These are phyloP conservation scores for Cinclus mexicanus DNA, from an alignment of 2,113 vertebrate genomes.

Conservation along the genomic window DNA sequence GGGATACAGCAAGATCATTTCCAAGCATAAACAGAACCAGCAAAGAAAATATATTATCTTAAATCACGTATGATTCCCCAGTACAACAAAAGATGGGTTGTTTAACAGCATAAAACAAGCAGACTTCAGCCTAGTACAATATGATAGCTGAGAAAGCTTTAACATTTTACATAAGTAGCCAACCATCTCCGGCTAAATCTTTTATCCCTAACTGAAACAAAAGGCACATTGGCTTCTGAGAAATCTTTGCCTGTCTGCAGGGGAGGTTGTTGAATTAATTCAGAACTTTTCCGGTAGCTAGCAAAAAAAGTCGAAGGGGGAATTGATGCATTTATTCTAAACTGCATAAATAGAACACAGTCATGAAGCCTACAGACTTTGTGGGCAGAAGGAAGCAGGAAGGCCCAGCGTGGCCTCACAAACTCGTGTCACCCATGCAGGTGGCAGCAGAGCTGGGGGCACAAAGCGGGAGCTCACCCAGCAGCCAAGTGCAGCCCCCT, in stretches of 20 bases:
- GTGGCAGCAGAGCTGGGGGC: neutral
- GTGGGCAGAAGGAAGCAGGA: neutral
- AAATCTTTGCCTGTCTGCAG: neutral
- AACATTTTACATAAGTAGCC: neutral
- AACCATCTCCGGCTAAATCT: neutral
- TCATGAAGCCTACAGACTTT: neutral
- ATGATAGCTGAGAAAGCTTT: neutral
- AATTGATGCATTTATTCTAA: neutral
- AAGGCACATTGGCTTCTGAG: neutral
- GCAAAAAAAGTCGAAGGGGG: neutral
- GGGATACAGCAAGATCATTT: slow-evolving; percentile 46
- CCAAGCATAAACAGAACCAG: slow-evolving; percentile 32
- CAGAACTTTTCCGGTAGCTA: neutral
- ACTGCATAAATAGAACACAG: neutral
- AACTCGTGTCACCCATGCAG: rapidly evolving
- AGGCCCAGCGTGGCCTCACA: neutral
- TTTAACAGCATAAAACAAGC: slow-evolving; percentile 25
- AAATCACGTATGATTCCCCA: slow-evolving; percentile 7
- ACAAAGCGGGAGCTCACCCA: neutral
- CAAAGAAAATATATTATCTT: slow-evolving; percentile 34
- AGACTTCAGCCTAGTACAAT: neutral
- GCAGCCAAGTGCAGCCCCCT: neutral
- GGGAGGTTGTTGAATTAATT: neutral
- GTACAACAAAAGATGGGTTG: neutral
- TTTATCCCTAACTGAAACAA: neutral